A percentile compares a stretch with the other conserved stretches of the same genome.
Conservation (phyloP, 2,797 vertebrate genomes). For the Choloepus didactylus region DNA sequence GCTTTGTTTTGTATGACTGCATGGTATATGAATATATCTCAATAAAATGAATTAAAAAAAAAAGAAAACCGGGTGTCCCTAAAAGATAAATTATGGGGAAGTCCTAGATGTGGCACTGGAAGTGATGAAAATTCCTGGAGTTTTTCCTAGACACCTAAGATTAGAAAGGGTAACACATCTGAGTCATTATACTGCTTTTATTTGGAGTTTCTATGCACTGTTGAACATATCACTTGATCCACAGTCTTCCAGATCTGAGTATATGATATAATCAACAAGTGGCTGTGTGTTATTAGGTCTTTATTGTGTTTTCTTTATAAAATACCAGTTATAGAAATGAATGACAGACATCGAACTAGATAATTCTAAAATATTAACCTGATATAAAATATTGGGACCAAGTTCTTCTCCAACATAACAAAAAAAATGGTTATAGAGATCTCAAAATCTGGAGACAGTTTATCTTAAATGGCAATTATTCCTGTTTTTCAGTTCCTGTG, state of each 20-base stretch:
- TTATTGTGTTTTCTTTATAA: slow-evolving; percentile 62
- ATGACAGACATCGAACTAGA: slow-evolving; percentile 55
- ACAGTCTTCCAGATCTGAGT: slow-evolving; percentile 32
- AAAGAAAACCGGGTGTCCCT: slow-evolving; percentile 53
- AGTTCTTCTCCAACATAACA: slow-evolving; percentile 24
- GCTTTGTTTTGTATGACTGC: too few species aligned
- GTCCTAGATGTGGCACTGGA: slow-evolving; percentile 34
- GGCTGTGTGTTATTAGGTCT: background rate
- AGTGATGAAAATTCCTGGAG: slow-evolving; percentile 44
- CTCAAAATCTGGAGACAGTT: slow-evolving; percentile 61
- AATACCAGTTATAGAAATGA: slow-evolving; percentile 48
- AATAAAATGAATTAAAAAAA: slow-evolving; percentile 16
- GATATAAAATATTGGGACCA: slow-evolving; percentile 44
- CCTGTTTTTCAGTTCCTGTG: slow-evolving; percentile 21
- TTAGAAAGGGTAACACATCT: slow-evolving; percentile 47
- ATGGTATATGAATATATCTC: background rate
- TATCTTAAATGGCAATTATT: slow-evolving; percentile 57
- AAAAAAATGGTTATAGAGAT: background rate
- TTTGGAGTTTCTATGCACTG: slow-evolving; percentile 2
- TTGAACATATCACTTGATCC: slow-evolving; percentile 29
- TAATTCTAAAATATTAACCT: slow-evolving; percentile 56
- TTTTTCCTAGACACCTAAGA: slow-evolving; percentile 39
- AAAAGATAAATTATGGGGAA: slow-evolving; percentile 40
- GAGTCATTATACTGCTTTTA: slow-evolving; percentile 9
- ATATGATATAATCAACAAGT: slow-evolving; percentile 43